phyloP scores from a whole-genome alignment of 2,888 invertebrate species.

The Leptogaster cylindrica region DNA sequence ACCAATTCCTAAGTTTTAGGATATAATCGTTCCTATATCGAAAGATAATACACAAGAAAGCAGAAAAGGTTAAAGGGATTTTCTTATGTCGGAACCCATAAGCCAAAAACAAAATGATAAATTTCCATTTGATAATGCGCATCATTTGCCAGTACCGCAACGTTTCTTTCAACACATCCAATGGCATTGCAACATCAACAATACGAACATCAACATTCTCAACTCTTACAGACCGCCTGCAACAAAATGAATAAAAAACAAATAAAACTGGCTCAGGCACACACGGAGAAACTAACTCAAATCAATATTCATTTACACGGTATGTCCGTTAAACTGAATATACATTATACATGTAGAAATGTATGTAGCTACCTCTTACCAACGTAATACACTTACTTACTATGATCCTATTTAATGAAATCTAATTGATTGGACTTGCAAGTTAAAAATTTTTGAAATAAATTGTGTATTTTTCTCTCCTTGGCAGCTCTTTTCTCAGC shows the following conservation, averaged over 20 bases:
- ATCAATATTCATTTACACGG: slow-evolving; percentile 85
- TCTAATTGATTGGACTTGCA: no score
- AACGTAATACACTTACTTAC: no score
- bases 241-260: slow-evolving; percentile 70
- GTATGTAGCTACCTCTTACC: neutral
- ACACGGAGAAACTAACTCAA: slow-evolving; percentile 76
- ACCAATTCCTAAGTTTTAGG: slow-evolving; percentile 32
- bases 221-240: neutral
- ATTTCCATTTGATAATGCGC: slow-evolving; percentile 27
- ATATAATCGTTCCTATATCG: slow-evolving; percentile 41
- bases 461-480: slow-evolving; percentile 48
- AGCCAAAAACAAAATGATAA: slow-evolving; percentile 57
- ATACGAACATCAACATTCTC: slow-evolving; percentile 19
- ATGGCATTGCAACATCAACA: slow-evolving; percentile 15
- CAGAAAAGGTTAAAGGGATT: slow-evolving; percentile 55
- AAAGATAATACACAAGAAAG: neutral
- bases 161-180: neutral
- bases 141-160: slow-evolving; percentile 21
- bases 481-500: slow-evolving; percentile 90
- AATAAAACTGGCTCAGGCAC: slow-evolving; percentile 72
- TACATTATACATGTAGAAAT: neutral
- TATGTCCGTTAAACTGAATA: slow-evolving; percentile 64
- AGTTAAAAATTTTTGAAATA: neutral
- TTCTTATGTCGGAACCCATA: slow-evolving; percentile 55
- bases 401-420: no score